A percentile compares a stretch with the other conserved stretches of the same genome.
Conservation (phyloP, 35 echinoderm and acorn worm species). For the Ophiothrix spiculata region DNA sequence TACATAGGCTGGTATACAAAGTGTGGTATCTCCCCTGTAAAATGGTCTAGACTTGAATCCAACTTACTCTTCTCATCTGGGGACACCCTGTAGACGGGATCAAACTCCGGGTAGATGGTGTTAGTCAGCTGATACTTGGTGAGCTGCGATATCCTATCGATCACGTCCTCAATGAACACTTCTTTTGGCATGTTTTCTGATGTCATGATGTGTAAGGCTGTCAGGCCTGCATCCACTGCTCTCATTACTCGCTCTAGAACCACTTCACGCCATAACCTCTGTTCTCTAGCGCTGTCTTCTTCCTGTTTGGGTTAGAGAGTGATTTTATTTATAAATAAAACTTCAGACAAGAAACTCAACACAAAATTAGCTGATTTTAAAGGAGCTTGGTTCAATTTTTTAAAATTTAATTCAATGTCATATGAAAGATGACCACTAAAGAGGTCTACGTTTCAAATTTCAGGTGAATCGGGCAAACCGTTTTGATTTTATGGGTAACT, state of each 20-base stretch:
- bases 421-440: too few species aligned
- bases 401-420: too few species aligned
- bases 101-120: slow-evolving; percentile 97
- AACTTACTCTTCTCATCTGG: slow-evolving; percentile 52
- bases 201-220: slow-evolving; percentile 92
- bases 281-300: slow-evolving; percentile 60
- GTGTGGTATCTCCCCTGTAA: too few species aligned
- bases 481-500: too few species aligned
- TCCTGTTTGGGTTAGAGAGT: slow-evolving; percentile 37
- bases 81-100: slow-evolving; percentile 77
- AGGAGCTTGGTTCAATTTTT: too few species aligned
- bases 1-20: too few species aligned
- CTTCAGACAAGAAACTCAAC: too few species aligned
- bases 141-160: slow-evolving; percentile 78
- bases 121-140: slow-evolving; percentile 92
- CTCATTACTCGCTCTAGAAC: slow-evolving; percentile 78
- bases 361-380: too few species aligned
- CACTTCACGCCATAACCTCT: slow-evolving; percentile 71
- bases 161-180: slow-evolving; percentile 98
- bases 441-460: too few species aligned
- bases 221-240: slow-evolving; percentile 76
- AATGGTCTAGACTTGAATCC: background rate
- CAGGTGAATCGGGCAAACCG: too few species aligned
- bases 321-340: too few species aligned
- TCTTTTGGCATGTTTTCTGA: slow-evolving; percentile 91